phyloP scores from a whole-genome alignment of 2,888 invertebrate species.

The Tillus elongatus region DNA sequence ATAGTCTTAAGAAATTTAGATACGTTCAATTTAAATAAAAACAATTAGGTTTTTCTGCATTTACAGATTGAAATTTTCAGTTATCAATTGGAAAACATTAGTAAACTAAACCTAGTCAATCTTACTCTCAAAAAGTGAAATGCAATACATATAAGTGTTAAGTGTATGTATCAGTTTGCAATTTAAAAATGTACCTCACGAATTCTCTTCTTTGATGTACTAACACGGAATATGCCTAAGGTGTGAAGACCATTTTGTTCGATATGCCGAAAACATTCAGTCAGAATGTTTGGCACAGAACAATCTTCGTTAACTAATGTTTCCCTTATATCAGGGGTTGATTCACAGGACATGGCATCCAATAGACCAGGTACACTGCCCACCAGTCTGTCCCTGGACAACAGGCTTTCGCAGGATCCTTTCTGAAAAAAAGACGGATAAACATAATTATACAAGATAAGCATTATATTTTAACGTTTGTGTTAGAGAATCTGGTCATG shows the following conservation, averaged over 20 bases:
- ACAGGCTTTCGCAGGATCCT: slow-evolving; percentile 68
- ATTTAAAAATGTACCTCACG: slow-evolving; percentile 57
- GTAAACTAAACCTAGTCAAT: too few species aligned
- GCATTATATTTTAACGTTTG: too few species aligned
- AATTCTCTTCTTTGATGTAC: slow-evolving; percentile 84
- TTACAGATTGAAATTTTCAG: too few species aligned
- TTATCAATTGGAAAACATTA: too few species aligned
- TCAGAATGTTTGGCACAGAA: slow-evolving; percentile 68
- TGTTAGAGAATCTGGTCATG: too few species aligned
- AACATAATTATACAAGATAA: slow-evolving; percentile 23
- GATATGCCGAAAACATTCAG: slow-evolving; percentile 72
- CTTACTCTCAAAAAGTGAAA: too few species aligned
- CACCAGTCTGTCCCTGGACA: slow-evolving; percentile 48
- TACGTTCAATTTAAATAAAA: too few species aligned
- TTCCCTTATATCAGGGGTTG: slow-evolving; percentile 41
- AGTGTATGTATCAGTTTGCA: neutral
- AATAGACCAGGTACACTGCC: slow-evolving; percentile 44
- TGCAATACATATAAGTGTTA: too few species aligned
- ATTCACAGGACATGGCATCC: slow-evolving; percentile 41
- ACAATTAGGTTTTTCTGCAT: too few species aligned
- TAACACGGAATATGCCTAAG: slow-evolving; percentile 85
- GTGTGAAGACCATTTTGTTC: slow-evolving; percentile 73
- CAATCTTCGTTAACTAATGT: slow-evolving; percentile 39
- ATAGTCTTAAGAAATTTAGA: too few species aligned
- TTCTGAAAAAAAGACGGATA: slow-evolving; percentile 47